Evolutionary conservation across 2,888 invertebrate genomes (phyloP).

Genomic region (Halocaridina rubra): DNA sequence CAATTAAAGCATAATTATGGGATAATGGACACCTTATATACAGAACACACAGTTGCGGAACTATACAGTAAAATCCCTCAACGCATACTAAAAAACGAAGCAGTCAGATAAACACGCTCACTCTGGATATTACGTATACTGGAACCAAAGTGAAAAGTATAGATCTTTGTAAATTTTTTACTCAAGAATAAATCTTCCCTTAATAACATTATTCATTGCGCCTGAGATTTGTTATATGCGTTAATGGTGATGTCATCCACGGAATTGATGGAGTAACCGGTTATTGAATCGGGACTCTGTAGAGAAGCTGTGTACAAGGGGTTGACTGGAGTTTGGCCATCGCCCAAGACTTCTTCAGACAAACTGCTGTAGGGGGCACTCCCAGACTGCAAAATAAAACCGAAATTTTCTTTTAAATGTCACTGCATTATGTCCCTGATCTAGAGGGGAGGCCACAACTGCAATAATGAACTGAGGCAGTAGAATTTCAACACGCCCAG

Average conservation of each 20-base stretch:
- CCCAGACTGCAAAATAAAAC: slow-evolving; percentile 15
- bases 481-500: too few relatives aligned
- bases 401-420: too few relatives aligned
- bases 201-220: background rate
- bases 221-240: slow-evolving; percentile 55
- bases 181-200: background rate
- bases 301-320: slow-evolving; percentile 78
- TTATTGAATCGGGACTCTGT: slow-evolving; percentile 80
- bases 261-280: slow-evolving; percentile 72
- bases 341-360: slow-evolving; percentile 34
- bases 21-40: background rate
- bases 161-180: too few relatives aligned
- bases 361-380: slow-evolving; percentile 70
- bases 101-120: too few relatives aligned
- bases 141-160: too few relatives aligned
- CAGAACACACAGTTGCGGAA: background rate
- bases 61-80: background rate
- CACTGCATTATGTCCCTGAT: too few relatives aligned
- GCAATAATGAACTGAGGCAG: too few relatives aligned
- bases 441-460: too few relatives aligned
- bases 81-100: too few relatives aligned
- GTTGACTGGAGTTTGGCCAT: slow-evolving; percentile 74
- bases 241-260: slow-evolving; percentile 56
- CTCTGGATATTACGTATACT: too few relatives aligned
- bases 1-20: background rate